Base-by-base conservation (phyloP, 1,140 invertebrate species). In the Micrasema longulum region DNA sequence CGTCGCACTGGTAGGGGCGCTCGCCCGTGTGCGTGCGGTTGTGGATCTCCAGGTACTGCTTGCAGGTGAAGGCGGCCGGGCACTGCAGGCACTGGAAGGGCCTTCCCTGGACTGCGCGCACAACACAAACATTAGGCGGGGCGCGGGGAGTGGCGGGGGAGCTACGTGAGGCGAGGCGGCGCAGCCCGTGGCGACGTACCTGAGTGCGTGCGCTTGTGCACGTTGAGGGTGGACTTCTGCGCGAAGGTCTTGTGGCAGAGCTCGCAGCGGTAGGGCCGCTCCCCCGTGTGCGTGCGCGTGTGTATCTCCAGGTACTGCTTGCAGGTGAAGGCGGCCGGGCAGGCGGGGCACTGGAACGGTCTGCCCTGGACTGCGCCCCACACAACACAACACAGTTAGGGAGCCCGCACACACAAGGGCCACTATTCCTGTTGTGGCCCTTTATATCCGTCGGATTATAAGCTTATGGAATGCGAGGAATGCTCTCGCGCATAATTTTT, bases 301-400 rank as follows among this genome's bases (percentile, higher is more conserved):
- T 93, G 91, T 76, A 93, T 91, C 86, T 92, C 88, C 75, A 90
- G 83, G 79, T 91, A 90, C 77, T 89, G 89, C 82, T 91, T 91
- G 78, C 89, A 88, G 78, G 89, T 90, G 81, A 90, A 91, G 80
- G 88, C 88, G 57, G 89, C 89, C 77, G 89, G 89, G 76, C 89
- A 89, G 77, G 88, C 87, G 84, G 93, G 84, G 89, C 93, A 88
- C 87, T 91, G 83, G 89, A 89, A 91, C 74, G 90, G 90, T 81
- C 85, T 82, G 79, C 84, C 85, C 83, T 86, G 85, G 79, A 85
- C 84, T 84, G 83, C 80, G 48, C 66, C 81, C 81, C 83, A 84
- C 77, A 83, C 79, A 84, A 79, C 68, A 53, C 74, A 63, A 31
- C 26, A 64, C 57, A 45, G 71, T 72, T 72, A 75, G 70, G 50